Evolutionary conservation across 2,113 vertebrate species (phyloP).

Genomic region (Rhagologus leucostigma): DNA sequence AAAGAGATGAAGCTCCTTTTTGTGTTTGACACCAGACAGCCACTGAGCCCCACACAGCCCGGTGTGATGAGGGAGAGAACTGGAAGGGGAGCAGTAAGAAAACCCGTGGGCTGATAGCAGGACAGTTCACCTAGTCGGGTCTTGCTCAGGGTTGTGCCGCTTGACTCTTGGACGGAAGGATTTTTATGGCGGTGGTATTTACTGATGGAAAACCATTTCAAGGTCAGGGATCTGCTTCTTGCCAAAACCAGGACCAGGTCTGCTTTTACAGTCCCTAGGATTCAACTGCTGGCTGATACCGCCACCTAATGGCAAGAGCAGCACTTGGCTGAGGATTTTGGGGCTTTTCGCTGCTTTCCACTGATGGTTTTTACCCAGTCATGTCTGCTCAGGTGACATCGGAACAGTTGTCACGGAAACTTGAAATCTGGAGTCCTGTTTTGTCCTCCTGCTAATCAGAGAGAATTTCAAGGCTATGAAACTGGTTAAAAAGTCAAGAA

Average conservation of each 20-base stretch:
- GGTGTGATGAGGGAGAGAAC: too few species aligned
- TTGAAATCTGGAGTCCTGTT: background rate
- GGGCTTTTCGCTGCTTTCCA: rapidly evolving
- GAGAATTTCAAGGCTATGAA: background rate
- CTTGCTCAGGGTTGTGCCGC: background rate
- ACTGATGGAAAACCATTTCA: background rate
- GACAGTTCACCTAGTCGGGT: rapidly evolving
- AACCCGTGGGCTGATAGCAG: rapidly evolving
- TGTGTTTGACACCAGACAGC: background rate
- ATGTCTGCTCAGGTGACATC: background rate
- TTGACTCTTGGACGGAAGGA: background rate
- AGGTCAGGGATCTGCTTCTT: background rate
- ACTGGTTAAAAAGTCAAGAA: background rate
- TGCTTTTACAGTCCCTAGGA: rapidly evolving
- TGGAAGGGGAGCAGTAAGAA: background rate
- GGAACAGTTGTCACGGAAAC: background rate
- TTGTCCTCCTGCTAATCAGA: background rate
- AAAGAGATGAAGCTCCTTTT: background rate
- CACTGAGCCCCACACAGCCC: rapidly evolving
- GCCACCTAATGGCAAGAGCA: slow-evolving; percentile 25
- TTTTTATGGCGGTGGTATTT: background rate
- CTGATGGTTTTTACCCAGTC: background rate
- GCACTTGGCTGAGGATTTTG: background rate
- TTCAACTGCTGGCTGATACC: background rate
- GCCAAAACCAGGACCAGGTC: background rate